These are phyloP conservation scores for Etheostoma cragini DNA, from an alignment of 2,113 vertebrate genomes.

Conservation along the genomic window DNA sequence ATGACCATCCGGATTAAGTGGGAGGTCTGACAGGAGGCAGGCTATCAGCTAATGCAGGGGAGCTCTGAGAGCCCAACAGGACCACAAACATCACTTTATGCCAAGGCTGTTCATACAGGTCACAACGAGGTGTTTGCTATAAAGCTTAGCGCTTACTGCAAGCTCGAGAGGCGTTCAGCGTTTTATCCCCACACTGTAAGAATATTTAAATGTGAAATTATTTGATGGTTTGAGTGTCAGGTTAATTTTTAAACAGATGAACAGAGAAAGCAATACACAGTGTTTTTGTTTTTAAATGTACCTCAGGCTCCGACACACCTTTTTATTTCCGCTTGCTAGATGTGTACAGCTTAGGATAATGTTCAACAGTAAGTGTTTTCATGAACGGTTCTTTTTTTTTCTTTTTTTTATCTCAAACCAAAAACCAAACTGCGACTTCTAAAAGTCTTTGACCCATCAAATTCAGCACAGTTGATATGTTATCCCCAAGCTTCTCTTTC, in stretches of 20 bases:
- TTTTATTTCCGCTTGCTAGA: conserved; percentile 13
- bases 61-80: conserved; percentile 53
- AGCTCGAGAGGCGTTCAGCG: conserved; percentile 1
- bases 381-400: neutral
- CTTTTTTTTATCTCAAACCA: conserved; percentile 6
- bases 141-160: conserved; percentile 10
- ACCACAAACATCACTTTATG: conserved; percentile 59
- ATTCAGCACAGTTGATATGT: conserved; percentile 28
- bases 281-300: neutral
- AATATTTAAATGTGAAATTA: conserved; percentile 36
- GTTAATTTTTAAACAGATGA: conserved; percentile 42
- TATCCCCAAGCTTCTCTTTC: conserved; percentile 13
- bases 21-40: conserved; percentile 71
- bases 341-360: conserved; percentile 30
- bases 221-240: conserved; percentile 9
- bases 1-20: conserved; percentile 74
- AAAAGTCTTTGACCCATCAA: conserved; percentile 5
- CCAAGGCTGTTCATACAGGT: conserved; percentile 40
- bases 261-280: neutral
- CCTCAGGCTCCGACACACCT: neutral
- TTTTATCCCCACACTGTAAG: conserved; percentile 29
- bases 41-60: conserved; percentile 76
- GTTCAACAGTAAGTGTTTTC: conserved; percentile 13
- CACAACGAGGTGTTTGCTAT: conserved; percentile 24
- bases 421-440: conserved; percentile 28